Conservation (phyloP, 2,888 invertebrate genomes). For the Meloe dianella region DNA sequence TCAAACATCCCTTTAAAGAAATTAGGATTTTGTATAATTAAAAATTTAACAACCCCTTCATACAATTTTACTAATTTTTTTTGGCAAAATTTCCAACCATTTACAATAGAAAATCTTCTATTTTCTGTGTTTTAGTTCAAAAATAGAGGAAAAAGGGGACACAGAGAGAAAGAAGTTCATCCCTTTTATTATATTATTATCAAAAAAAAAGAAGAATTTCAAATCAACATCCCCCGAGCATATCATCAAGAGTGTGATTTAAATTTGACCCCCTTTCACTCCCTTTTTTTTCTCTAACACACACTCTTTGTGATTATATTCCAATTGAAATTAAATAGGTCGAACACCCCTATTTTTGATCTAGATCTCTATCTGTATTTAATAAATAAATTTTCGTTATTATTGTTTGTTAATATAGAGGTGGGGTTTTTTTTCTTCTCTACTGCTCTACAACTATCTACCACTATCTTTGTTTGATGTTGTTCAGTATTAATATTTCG, state of each 20-base stretch:
- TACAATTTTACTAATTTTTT: too few relatives aligned
- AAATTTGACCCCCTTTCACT: constrained; percentile 10
- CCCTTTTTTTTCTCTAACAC: constrained; percentile 2
- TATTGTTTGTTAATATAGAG: not conserved
- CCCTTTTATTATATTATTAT: not conserved
- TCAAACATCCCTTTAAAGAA: too few relatives aligned
- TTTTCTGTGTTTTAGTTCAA: too few relatives aligned
- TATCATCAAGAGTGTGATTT: not conserved
- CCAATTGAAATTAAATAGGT: not conserved
- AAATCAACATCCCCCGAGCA: not conserved
- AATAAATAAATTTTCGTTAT: not conserved
- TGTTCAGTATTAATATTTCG: not conserved
- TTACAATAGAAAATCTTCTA: too few relatives aligned
- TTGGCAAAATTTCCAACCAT: too few relatives aligned
- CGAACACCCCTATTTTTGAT: not conserved
- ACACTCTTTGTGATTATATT: not conserved
- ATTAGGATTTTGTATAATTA: too few relatives aligned
- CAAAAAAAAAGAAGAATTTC: not conserved
- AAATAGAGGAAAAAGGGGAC: too few relatives aligned
- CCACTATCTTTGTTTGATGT: too few relatives aligned
- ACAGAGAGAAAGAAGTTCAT: too few relatives aligned
- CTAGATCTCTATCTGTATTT: not conserved
- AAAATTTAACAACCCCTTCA: too few relatives aligned
- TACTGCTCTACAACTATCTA: not conserved
- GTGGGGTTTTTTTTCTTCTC: not conserved